These are phyloP conservation scores for Paradisaea rubra DNA, from an alignment of 2,113 vertebrate species.

Conservation along the genomic window DNA sequence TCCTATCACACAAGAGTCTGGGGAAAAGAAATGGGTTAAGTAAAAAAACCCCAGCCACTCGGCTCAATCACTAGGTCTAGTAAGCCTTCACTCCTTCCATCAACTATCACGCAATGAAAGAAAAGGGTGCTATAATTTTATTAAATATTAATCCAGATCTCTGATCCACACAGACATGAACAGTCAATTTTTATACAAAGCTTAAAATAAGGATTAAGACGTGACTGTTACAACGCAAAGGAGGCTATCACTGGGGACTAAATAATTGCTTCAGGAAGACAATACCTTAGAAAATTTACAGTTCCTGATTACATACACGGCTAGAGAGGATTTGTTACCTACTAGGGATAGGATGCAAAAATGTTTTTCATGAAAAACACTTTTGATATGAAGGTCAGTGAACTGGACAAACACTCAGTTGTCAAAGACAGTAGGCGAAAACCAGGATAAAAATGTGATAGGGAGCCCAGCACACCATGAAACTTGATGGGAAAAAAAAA, in stretches of 20 bases:
- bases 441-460: not conserved
- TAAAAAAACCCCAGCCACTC: not conserved
- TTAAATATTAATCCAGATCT: not conserved
- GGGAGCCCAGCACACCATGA: not conserved
- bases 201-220: not conserved
- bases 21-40: not conserved
- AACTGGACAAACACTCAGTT: not conserved
- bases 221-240: not conserved
- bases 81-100: not conserved
- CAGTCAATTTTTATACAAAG: not conserved
- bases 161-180: not conserved
- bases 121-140: not conserved
- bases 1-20: not conserved
- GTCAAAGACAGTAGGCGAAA: not conserved
- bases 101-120: not conserved
- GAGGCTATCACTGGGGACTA: not conserved
- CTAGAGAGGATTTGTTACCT: not conserved
- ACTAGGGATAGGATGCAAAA: not conserved
- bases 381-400: not conserved
- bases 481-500: not conserved
- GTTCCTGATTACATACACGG: not conserved
- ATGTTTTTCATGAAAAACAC: not conserved
- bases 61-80: not conserved
- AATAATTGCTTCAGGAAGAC: not conserved
- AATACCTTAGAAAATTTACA: not conserved